phyloP scores from a whole-genome alignment of 2,888 invertebrate genomes.

The Prosopocoilus inquinatus region DNA sequence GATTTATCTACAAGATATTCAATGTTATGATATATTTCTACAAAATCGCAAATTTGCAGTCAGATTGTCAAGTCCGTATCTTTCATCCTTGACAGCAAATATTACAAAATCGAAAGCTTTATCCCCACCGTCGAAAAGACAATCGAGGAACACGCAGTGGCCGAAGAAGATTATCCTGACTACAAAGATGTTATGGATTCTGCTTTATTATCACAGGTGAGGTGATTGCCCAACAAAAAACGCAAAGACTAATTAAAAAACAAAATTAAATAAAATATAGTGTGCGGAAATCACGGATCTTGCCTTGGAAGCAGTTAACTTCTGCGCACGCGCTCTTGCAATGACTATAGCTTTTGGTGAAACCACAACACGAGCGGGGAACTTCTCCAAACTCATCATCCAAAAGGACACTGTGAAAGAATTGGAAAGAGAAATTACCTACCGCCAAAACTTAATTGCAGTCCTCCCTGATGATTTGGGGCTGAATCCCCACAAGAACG shows the following conservation, averaged over 20 bases:
- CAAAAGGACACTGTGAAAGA: background rate
- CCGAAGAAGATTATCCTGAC: slow-evolving; percentile 12
- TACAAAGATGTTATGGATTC: slow-evolving; percentile 6
- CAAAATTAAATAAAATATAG: slow-evolving; percentile 1
- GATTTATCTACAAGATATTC: background rate
- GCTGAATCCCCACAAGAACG: background rate
- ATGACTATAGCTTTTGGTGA: slow-evolving; percentile 11
- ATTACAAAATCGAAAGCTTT: background rate
- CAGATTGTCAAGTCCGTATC: background rate
- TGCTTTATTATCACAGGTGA: slow-evolving; percentile 5
- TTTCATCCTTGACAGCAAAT: slow-evolving; percentile 7
- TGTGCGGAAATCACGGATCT: slow-evolving; percentile 5
- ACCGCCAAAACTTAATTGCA: background rate
- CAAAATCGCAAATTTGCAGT: background rate
- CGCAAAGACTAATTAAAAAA: background rate
- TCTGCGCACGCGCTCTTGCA: background rate
- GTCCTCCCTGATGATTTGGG: slow-evolving; percentile 8
- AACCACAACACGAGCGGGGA: background rate
- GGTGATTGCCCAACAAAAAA: background rate
- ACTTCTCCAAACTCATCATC: background rate
- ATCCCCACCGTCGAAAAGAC: slow-evolving; percentile 2
- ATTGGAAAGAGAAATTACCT: background rate
- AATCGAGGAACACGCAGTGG: slow-evolving; percentile 1
- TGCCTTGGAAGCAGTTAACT: background rate
- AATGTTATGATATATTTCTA: background rate